Evolutionary conservation across 2,113 vertebrate species (phyloP).

Genomic region (Raphicerus campestris): DNA sequence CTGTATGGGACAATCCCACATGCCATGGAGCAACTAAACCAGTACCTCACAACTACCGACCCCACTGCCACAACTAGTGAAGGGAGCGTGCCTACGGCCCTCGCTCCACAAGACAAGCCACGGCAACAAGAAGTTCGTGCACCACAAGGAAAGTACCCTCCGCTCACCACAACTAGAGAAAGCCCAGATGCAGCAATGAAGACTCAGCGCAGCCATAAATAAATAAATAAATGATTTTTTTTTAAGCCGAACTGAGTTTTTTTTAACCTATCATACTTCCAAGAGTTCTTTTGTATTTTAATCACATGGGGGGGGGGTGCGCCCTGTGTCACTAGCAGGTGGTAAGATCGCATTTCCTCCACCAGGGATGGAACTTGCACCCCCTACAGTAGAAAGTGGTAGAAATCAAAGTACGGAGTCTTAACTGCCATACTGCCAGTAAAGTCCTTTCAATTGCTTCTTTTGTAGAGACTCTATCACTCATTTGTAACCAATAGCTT

Average conservation of each 20-base stretch:
- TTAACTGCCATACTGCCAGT: neutral
- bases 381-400: neutral
- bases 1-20: neutral
- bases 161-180: neutral
- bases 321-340: neutral
- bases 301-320: rapidly evolving
- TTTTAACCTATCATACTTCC: neutral
- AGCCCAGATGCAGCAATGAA: neutral
- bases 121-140: neutral
- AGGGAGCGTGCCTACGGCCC: neutral
- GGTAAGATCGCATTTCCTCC: neutral
- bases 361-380: neutral
- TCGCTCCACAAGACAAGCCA: neutral
- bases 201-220: neutral
- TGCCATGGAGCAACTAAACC: neutral
- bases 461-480: neutral
- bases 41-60: neutral
- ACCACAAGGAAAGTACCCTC: neutral
- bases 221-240: neutral
- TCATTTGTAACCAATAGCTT: neutral
- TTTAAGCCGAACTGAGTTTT: neutral
- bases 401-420: neutral
- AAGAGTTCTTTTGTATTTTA: neutral
- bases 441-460: neutral
- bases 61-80: neutral